Evolutionary conservation across 1,140 invertebrate species (phyloP).

Genomic region (Lutraria rhynchaena): DNA sequence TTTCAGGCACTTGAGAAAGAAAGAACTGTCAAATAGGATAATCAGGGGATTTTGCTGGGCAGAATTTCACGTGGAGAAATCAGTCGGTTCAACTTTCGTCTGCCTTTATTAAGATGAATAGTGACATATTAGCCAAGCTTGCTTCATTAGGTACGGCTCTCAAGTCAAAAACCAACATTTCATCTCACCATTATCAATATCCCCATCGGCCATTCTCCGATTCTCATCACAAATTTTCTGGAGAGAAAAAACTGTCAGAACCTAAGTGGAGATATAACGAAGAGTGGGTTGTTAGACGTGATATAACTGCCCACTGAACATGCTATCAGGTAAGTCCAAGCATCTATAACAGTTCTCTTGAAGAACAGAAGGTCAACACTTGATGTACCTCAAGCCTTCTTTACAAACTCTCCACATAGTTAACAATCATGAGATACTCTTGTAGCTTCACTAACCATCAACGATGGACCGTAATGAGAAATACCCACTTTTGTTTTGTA

Average conservation of each 20-base stretch:
- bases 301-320: conserved; percentile 1
- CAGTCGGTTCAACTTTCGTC: conserved; percentile 1
- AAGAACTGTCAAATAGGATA: conserved; percentile 52
- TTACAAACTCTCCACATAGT: conserved; percentile 18
- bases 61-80: conserved; percentile 47
- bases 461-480: conserved; percentile 48
- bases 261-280: conserved; percentile 45
- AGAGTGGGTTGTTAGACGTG: conserved; percentile 24
- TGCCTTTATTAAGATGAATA: conserved; percentile 51
- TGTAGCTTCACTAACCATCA: too few species aligned
- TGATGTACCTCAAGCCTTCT: conserved; percentile 16
- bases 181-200: conserved; percentile 54
- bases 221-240: conserved; percentile 47
- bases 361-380: conserved; percentile 50
- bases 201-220: conserved; percentile 30
- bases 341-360: conserved; percentile 30
- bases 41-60: conserved; percentile 49
- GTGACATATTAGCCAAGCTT: conserved; percentile 49
- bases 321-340: conserved; percentile 33
- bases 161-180: conserved; percentile 42
- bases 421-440: conserved; percentile 42
- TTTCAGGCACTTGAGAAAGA: conserved; percentile 34
- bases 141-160: conserved; percentile 54
- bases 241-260: not conserved
- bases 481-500: conserved; percentile 53